Conservation (phyloP, 2,888 invertebrate species). For the Aspidiotus rigidus region DNA sequence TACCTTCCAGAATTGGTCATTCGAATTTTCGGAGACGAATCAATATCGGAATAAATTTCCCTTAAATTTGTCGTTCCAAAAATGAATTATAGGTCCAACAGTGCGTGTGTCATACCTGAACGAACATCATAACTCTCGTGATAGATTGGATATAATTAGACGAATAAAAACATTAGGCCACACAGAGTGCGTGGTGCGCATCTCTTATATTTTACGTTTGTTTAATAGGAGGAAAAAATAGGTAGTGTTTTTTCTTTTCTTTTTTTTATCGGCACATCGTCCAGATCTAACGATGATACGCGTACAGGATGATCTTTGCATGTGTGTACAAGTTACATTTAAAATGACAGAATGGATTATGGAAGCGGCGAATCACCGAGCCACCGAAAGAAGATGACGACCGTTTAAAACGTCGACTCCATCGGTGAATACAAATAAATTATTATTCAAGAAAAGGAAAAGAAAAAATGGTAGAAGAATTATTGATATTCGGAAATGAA, state of each 20-base stretch:
- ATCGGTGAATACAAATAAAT: not conserved
- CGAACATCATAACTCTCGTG: not conserved
- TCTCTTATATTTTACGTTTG: not conserved
- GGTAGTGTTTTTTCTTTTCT: not conserved
- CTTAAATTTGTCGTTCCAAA: constrained; percentile 13
- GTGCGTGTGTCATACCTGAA: constrained; percentile 9
- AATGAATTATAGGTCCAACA: constrained; percentile 21
- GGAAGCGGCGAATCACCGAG: too few species aligned
- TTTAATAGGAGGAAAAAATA: not conserved
- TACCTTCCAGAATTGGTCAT: too few species aligned
- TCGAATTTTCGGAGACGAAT: too few species aligned
- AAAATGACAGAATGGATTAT: not conserved
- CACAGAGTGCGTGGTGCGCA: not conserved
- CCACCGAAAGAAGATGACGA: too few species aligned
- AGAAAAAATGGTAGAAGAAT: not conserved
- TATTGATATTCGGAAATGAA: not conserved
- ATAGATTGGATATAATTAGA: constrained; percentile 32
- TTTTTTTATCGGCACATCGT: constrained; percentile 2
- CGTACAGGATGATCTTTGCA: not conserved
- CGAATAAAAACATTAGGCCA: not conserved
- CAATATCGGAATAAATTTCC: not conserved
- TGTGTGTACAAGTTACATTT: constrained; percentile 5
- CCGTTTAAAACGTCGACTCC: not conserved
- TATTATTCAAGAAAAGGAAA: not conserved
- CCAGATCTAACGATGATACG: not conserved